These are phyloP conservation scores for Petromus typicus DNA, from an alignment of 2,113 vertebrate species.

Conservation along the genomic window DNA sequence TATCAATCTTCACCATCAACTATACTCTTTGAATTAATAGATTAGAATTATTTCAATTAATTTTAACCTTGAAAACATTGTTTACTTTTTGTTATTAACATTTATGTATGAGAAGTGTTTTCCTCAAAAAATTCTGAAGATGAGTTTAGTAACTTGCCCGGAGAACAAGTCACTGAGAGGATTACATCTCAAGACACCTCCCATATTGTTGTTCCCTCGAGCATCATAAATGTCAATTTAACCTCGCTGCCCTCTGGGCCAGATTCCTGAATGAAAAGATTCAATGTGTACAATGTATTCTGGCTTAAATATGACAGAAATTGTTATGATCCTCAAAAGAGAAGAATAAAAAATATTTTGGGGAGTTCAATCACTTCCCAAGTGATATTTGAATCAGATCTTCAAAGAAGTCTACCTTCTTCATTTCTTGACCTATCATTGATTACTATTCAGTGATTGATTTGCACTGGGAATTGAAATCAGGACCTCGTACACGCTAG, in stretches of 20 bases:
- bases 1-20: neutral
- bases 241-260: neutral
- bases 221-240: neutral
- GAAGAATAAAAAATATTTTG: neutral
- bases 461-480: neutral
- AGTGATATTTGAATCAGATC: conserved; percentile 31
- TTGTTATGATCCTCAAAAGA: neutral
- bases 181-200: neutral
- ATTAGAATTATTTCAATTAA: conserved; percentile 23
- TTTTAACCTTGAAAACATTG: conserved; percentile 14
- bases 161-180: conserved; percentile 14
- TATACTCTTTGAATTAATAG: neutral
- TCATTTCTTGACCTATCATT: conserved; percentile 4
- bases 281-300: neutral
- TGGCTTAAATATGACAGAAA: neutral
- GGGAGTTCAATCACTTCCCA: conserved; percentile 6
- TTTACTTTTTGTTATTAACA: conserved; percentile 38
- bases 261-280: neutral
- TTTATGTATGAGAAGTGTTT: conserved; percentile 30
- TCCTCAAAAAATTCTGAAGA: conserved; percentile 30
- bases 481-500: neutral
- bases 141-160: neutral
- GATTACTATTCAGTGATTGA: neutral
- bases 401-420: neutral
- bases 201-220: conserved; percentile 1